Conservation (phyloP, 2,888 invertebrate species). For the Archips crataeganus region DNA sequence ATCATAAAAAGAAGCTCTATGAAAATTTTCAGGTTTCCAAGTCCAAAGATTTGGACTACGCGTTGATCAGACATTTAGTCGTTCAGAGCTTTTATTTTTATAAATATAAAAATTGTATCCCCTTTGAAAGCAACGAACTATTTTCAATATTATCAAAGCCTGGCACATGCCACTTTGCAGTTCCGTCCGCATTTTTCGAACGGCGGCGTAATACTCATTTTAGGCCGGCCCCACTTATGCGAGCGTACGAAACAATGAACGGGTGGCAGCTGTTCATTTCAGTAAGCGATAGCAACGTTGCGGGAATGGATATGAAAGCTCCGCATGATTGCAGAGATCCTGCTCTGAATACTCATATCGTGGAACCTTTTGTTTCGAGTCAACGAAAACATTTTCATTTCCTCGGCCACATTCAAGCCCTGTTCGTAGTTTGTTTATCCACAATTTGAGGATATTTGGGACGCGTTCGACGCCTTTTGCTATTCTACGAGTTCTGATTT, state of each 20-base stretch:
- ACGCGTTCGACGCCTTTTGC: constrained; percentile 56
- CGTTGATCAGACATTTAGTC: no score
- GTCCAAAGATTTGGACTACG: no score
- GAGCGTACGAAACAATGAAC: constrained; percentile 65
- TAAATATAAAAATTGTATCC: neutral
- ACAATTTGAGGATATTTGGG: constrained; percentile 62
- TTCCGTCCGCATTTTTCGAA: constrained; percentile 46
- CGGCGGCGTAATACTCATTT: constrained; percentile 56
- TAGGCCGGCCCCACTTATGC: constrained; percentile 57
- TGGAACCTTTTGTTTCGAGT: constrained; percentile 64
- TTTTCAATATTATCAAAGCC: constrained; percentile 20
- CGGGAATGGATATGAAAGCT: constrained; percentile 62
- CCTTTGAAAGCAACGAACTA: neutral
- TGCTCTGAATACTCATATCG: constrained; percentile 59
- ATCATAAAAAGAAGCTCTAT: no score
- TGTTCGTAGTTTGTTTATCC: constrained; percentile 65
- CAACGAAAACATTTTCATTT: constrained; percentile 68
- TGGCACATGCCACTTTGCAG: constrained; percentile 17
- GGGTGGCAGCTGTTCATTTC: constrained; percentile 68
- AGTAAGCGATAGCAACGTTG: constrained; percentile 66
- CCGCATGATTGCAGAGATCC: constrained; percentile 65
- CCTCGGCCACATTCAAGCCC: constrained; percentile 57
- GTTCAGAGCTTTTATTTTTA: no score
- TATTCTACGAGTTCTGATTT: constrained; percentile 61
- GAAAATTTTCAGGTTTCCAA: no score